These are phyloP conservation scores for Gerris lacustris DNA, from an alignment of 2,888 invertebrate genomes.

Conservation along the genomic window DNA sequence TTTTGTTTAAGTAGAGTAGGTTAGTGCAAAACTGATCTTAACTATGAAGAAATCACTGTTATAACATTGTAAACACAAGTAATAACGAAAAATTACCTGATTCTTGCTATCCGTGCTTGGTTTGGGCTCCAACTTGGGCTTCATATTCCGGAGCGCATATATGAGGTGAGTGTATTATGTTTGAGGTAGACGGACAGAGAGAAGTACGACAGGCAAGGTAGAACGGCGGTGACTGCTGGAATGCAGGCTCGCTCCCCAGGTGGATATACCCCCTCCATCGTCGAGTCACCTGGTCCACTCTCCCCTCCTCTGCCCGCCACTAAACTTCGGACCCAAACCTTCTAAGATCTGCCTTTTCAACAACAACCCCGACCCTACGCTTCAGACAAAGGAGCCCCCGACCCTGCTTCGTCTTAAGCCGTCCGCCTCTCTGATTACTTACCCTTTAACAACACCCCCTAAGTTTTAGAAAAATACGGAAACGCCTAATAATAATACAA, in stretches of 20 bases:
- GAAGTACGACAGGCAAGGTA: not conserved
- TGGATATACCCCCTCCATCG: conserved; percentile 1
- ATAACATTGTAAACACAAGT: too few relatives aligned
- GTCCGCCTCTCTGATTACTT: too few relatives aligned
- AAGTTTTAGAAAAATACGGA: too few relatives aligned
- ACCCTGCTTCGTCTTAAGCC: too few relatives aligned
- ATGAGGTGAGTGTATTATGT: not conserved
- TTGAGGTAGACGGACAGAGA: not conserved
- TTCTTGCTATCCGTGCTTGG: not conserved
- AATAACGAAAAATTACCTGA: not conserved
- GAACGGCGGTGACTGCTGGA: conserved; percentile 3
- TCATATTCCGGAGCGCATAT: not conserved
- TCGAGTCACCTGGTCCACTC: not conserved
- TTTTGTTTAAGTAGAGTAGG: conserved; percentile 1
- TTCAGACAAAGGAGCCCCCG: not conserved
- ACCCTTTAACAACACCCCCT: too few relatives aligned
- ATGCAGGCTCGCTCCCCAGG: not conserved
- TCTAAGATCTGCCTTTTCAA: not conserved
- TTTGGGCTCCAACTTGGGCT: not conserved
- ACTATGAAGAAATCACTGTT: too few relatives aligned
- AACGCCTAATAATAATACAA: too few relatives aligned
- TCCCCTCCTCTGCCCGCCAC: conserved; percentile 3
- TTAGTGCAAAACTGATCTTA: not conserved
- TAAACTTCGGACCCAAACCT: not conserved
- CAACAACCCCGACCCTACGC: not conserved